phyloP scores from a whole-genome alignment of 2,888 invertebrate species.

The Callinectes sapidus region DNA sequence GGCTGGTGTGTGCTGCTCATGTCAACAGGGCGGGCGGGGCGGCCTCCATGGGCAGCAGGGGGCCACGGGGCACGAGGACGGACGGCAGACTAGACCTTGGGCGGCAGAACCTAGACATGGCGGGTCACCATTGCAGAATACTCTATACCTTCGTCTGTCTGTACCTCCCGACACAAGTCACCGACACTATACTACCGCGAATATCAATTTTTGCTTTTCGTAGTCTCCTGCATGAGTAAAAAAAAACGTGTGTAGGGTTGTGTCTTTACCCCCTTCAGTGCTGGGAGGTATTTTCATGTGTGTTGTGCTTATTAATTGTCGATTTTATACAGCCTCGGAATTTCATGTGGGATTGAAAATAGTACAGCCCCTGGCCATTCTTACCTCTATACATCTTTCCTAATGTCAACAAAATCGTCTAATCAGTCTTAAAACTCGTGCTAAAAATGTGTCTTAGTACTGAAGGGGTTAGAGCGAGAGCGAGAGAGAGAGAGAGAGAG shows the following conservation, averaged over 20 bases:
- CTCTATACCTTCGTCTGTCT: not conserved
- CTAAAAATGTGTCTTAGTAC: too few species aligned
- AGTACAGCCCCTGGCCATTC: too few species aligned
- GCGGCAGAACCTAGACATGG: not conserved
- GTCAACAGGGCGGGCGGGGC: constrained; percentile 14
- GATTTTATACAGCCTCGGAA: too few species aligned
- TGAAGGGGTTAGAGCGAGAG: too few species aligned
- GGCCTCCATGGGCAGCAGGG: not conserved
- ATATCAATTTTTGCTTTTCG: not conserved
- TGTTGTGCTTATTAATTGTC: too few species aligned
- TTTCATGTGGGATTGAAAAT: too few species aligned
- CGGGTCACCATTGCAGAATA: constrained; percentile 3
- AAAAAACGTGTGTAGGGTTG: not conserved
- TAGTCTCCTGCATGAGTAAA: not conserved
- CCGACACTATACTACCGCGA: not conserved
- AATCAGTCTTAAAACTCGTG: too few species aligned
- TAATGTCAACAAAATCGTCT: too few species aligned
- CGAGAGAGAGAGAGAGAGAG: constrained; percentile 35
- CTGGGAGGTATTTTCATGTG: too few species aligned
- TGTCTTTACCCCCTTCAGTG: too few species aligned
- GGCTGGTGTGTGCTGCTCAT: constrained; percentile 24
- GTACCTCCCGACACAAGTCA: constrained; percentile 8
- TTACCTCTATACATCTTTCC: too few species aligned
- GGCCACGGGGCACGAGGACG: constrained; percentile 3
- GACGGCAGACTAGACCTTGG: constrained; percentile 28